phyloP scores from a whole-genome alignment of 2,113 vertebrate species.

The Nannospalax galili region DNA sequence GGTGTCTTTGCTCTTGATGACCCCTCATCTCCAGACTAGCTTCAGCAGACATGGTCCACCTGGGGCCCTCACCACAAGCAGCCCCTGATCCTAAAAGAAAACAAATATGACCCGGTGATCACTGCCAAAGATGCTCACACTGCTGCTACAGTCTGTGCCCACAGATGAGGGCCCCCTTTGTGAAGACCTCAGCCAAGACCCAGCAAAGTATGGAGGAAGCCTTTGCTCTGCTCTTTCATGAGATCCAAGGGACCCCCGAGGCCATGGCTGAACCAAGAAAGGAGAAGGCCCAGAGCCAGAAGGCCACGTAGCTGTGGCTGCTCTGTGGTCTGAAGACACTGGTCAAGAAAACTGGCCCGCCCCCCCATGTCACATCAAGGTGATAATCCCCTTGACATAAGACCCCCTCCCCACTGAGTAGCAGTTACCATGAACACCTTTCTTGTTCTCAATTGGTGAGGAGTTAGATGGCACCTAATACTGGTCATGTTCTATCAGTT shows the following conservation, averaged over 20 bases:
- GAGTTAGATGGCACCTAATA: slow-evolving; percentile 9
- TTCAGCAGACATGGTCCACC: slow-evolving; percentile 65
- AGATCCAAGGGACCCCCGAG: slow-evolving; percentile 53
- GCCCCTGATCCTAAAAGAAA: slow-evolving; percentile 72
- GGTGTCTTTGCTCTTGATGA: slow-evolving; percentile 94
- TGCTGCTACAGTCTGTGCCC: not conserved
- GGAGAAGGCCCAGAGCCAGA: not conserved
- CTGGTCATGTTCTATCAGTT: not conserved
- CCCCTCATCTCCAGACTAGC: slow-evolving; percentile 88
- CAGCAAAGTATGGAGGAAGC: slow-evolving; percentile 67
- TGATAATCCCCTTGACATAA: not conserved
- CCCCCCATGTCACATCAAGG: not conserved
- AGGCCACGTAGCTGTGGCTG: slow-evolving; percentile 67
- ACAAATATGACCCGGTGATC: slow-evolving; percentile 68
- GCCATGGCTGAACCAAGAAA: not conserved
- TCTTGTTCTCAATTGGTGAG: slow-evolving; percentile 50
- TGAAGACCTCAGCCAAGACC: slow-evolving; percentile 73
- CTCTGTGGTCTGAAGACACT: slow-evolving; percentile 54
- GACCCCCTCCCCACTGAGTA: not conserved
- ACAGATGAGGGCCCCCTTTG: slow-evolving; percentile 67
- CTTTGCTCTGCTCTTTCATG: slow-evolving; percentile 69
- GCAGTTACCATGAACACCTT: not conserved
- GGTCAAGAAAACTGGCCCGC: not conserved
- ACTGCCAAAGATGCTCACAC: not conserved
- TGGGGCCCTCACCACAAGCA: slow-evolving; percentile 46